Evolutionary conservation across 2,113 vertebrate species (phyloP).

Genomic region (Procavia capensis): DNA sequence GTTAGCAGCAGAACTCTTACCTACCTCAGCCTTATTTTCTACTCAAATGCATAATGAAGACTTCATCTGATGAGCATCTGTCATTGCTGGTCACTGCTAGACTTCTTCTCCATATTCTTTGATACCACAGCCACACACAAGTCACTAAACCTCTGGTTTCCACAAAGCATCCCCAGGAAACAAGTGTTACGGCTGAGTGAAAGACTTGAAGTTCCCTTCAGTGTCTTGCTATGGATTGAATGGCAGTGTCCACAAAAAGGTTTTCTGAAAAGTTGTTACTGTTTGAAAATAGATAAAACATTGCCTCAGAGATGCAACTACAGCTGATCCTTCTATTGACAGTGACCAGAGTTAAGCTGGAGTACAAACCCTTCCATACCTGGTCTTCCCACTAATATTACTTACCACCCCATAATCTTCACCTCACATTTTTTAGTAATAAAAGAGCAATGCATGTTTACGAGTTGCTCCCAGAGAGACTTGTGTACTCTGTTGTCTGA

Average conservation of each 20-base stretch:
- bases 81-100: rapidly evolving
- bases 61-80: background rate
- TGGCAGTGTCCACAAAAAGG: no score
- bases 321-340: background rate
- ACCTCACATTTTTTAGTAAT: background rate
- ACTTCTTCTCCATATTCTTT: background rate
- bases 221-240: background rate
- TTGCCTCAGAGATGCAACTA: background rate
- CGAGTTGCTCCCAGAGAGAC: background rate
- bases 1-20: no score
- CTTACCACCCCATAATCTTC: background rate
- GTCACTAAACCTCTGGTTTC: background rate
- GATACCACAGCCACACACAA: rapidly evolving
- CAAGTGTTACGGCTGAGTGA: rapidly evolving
- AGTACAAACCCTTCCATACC: background rate
- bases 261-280: background rate
- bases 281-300: background rate
- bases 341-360: background rate
- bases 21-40: background rate
- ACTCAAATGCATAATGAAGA: background rate
- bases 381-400: background rate
- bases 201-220: no score
- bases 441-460: background rate
- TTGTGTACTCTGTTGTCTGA: no score
- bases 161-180: no score